phyloP scores from a whole-genome alignment of 2,797 vertebrate genomes.

The Nothura maculosa region DNA sequence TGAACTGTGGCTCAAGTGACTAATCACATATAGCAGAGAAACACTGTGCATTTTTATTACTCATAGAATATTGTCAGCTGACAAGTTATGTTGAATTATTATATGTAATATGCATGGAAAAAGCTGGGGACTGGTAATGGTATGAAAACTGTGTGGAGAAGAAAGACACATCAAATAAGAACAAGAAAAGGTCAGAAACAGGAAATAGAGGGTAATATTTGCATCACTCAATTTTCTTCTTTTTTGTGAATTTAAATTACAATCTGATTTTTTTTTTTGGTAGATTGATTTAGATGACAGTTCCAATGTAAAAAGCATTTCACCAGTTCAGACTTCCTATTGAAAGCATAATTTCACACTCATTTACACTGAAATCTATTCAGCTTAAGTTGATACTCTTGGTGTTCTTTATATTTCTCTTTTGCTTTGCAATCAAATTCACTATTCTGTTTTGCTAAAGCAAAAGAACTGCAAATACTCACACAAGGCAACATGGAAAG shows the following conservation, averaged over 20 bases:
- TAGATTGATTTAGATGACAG: conserved; percentile 25
- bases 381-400: conserved; percentile 8
- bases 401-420: neutral
- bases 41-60: neutral
- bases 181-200: neutral
- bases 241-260: neutral
- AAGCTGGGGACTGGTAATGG: rapidly evolving
- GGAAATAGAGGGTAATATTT: neutral
- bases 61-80: neutral
- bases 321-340: neutral
- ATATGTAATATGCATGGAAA: neutral
- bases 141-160: neutral
- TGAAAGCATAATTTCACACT: conserved; percentile 32
- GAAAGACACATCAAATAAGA: neutral
- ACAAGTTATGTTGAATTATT: neutral
- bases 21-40: neutral
- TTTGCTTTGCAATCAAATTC: conserved; percentile 28
- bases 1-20: neutral
- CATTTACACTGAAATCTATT: conserved; percentile 60
- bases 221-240: neutral
- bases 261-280: conserved; percentile 28
- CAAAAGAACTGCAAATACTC: neutral
- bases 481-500: neutral
- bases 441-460: conserved; percentile 19
- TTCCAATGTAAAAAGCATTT: neutral